Percentiles rank a stretch among this genome's conserved stretches.
Evolutionary conservation across 2,797 vertebrate genomes (phyloP).

Genomic region (Otolemur crassicaudatus): DNA sequence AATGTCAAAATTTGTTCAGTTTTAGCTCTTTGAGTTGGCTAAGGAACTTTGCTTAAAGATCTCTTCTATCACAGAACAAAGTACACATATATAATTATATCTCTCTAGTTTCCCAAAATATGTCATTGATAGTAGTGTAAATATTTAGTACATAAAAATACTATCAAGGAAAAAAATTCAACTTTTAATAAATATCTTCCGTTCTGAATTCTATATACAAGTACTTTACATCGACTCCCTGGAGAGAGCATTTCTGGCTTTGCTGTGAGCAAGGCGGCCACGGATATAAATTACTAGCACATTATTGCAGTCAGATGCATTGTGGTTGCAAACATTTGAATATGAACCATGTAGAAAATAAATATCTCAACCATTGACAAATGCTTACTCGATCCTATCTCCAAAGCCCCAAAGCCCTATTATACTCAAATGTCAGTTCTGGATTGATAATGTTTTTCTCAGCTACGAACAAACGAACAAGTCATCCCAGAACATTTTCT

Average conservation of each 20-base stretch:
- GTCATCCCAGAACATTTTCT: background rate
- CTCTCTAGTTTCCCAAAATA: conserved; percentile 79
- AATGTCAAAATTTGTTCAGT: conserved; percentile 81
- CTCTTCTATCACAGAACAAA: conserved; percentile 62
- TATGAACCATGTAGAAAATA: conserved; percentile 87
- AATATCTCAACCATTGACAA: conserved; percentile 84
- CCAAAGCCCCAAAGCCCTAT: conserved; percentile 59
- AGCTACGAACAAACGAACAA: conserved; percentile 24
- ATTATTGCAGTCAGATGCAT: conserved; percentile 94
- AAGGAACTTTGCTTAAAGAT: conserved; percentile 78
- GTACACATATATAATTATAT: conserved; percentile 68
- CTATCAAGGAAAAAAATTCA: conserved; percentile 85
- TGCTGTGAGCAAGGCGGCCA: conserved; percentile 80
- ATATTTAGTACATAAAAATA: conserved; percentile 88
- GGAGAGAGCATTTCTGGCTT: conserved; percentile 87
- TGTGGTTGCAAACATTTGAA: conserved; percentile 86
- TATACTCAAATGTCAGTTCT: background rate
- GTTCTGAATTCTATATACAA: conserved; percentile 95
- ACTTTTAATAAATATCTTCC: conserved; percentile 96
- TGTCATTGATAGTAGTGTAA: conserved; percentile 81
- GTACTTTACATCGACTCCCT: conserved; percentile 92
- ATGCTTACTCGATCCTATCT: conserved; percentile 63
- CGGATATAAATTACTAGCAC: conserved; percentile 86
- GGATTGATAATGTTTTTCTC: conserved; percentile 30
- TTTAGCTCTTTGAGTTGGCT: conserved; percentile 68